Percentiles rank a stretch among this genome's conserved stretches.
Conservation (phyloP, 2,888 invertebrate genomes). For the Nomada ferruginata region DNA sequence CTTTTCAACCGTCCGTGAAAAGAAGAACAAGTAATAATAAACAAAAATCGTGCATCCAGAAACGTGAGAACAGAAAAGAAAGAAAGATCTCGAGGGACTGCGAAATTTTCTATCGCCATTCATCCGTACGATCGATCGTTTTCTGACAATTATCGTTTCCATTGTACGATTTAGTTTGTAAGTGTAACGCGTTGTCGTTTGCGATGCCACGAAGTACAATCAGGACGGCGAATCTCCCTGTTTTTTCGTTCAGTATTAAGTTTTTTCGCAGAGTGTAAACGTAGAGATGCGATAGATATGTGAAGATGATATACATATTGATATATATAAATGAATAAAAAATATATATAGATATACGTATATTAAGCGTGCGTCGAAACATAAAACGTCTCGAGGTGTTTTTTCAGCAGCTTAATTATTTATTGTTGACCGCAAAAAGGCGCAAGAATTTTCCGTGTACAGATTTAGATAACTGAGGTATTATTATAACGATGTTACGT, state of each 20-base stretch:
- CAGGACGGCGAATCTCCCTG: conserved; percentile 27
- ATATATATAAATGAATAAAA: conserved; percentile 13
- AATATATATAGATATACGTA: conserved; percentile 20
- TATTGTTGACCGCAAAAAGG: conserved; percentile 52
- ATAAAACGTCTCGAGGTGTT: conserved; percentile 29
- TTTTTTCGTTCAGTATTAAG: conserved; percentile 35
- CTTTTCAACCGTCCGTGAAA: conserved; percentile 62
- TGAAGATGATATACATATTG: conserved; percentile 7
- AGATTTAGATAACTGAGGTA: conserved; percentile 54
- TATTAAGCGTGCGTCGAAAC: conserved; percentile 40
- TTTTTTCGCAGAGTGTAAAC: conserved; percentile 36
- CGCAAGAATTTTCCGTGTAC: conserved; percentile 51
- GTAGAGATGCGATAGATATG: conserved; percentile 22
- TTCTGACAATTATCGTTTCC: not conserved
- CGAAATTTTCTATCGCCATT: conserved; percentile 12
- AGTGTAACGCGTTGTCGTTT: conserved; percentile 31
- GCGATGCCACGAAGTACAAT: conserved; percentile 45
- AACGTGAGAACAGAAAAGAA: not conserved
- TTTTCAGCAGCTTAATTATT: conserved; percentile 49
- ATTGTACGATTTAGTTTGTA: conserved; percentile 21
- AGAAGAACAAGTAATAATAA: conserved; percentile 1
- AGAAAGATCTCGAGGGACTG: conserved; percentile 25
- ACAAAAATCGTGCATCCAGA: not conserved
- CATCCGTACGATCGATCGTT: not conserved
- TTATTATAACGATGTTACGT: conserved; percentile 55